These are phyloP conservation scores for Alaudala cheleensis DNA, from an alignment of 2,113 vertebrate genomes.

Conservation along the genomic window DNA sequence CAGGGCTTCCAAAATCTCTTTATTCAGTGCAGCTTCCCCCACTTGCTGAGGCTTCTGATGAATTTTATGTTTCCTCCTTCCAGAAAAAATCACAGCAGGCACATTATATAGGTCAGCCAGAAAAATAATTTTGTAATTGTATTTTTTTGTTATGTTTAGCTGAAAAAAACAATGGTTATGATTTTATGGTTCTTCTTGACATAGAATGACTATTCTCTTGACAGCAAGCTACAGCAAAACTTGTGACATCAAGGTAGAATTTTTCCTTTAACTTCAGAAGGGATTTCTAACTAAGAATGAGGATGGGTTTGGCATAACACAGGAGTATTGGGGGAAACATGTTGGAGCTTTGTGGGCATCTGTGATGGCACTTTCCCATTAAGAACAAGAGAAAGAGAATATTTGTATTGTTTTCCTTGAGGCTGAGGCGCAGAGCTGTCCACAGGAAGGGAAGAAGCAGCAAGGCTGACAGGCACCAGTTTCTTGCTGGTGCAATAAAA, in stretches of 20 bases:
- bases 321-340: rapidly evolving
- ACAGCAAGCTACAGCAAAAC: not conserved
- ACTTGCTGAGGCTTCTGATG: not conserved
- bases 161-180: not conserved
- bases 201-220: not conserved
- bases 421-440: not conserved
- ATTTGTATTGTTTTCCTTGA: not conserved
- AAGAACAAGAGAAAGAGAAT: not conserved
- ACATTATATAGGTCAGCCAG: not conserved
- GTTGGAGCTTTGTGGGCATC: not conserved
- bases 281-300: not conserved
- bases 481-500: not conserved
- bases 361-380: not conserved
- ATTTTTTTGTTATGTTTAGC: not conserved
- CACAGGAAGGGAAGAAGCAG: not conserved
- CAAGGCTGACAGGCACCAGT: not conserved
- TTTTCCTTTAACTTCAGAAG: not conserved
- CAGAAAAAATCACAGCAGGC: not conserved
- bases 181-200: not conserved
- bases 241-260: not conserved
- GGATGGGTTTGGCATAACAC: not conserved
- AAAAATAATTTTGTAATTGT: not conserved
- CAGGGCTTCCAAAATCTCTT: not conserved
- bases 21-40: not conserved
- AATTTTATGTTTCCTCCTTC: not conserved